A percentile compares a stretch with the other conserved stretches of the same genome.
Conservation (phyloP, 2,888 invertebrate genomes). For the Lepidonotus clava region DNA sequence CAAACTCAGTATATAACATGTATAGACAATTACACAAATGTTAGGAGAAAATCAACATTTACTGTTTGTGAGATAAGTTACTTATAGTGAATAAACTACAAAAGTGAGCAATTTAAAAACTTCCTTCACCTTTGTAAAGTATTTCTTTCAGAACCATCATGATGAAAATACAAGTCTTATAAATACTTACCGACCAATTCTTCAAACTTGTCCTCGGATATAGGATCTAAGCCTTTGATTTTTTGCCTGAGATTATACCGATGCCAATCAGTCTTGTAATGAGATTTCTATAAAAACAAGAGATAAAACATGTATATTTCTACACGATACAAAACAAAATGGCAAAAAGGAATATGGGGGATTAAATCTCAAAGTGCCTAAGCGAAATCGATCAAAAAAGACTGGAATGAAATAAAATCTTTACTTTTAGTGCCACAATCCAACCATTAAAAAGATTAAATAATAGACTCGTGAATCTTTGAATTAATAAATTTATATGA, state of each 20-base stretch:
- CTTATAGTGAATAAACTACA: no score
- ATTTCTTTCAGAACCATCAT: background rate
- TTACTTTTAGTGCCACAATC: background rate
- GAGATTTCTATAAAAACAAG: conserved; percentile 83
- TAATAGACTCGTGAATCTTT: background rate
- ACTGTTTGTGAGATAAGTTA: no score
- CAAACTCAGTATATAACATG: no score
- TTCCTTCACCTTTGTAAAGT: no score
- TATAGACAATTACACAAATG: no score
- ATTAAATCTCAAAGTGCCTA: background rate
- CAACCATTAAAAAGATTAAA: background rate
- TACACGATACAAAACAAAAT: background rate
- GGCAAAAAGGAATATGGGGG: background rate
- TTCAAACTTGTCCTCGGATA: conserved; percentile 84
- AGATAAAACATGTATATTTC: conserved; percentile 11
- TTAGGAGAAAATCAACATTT: no score
- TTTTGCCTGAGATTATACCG: conserved; percentile 89
- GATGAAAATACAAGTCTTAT: background rate
- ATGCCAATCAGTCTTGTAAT: conserved; percentile 92
- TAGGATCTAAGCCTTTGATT: conserved; percentile 83
- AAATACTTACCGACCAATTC: conserved; percentile 72
- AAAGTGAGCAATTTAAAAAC: no score
- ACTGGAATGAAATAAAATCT: background rate
- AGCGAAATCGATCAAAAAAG: background rate
- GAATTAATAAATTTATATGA: no score